Evolutionary conservation across 2,113 vertebrate genomes (phyloP), one percentile per base, ranked within the genome.

Genomic region (Hemibates koningsi): DNA sequence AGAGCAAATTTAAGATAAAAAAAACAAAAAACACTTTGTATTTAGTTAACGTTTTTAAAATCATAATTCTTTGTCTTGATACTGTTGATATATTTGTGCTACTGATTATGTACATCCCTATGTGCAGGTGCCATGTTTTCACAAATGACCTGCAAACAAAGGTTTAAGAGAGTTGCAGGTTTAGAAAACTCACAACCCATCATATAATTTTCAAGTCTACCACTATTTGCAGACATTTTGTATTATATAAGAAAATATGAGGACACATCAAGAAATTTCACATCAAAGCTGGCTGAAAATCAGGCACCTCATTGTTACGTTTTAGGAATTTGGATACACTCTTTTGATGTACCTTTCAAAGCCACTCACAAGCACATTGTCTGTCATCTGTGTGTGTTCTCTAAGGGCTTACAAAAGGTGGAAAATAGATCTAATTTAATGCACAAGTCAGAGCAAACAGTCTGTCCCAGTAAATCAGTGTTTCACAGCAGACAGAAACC

Each of bases 321-420:
- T 94, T 94, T 56, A 95, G 78, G 85, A 91, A 94, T 95, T 91
- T 94, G 85, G 90, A 93, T 92, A 76, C 54, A 81, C 34, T 87
- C 93, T 95, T 94, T 96, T 96, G 95, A 97, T 96, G 96, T 96
- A 71, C 82, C 89, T 91, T 95, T 96, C 95, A 95, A 95, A 96
- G 92, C 84, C 92, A 94, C 80, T 89, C 82, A 88, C 83, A 89
- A 87, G 80, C 83, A 57, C 80, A 83, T 88, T 89, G 86, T 82
- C 88, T 80, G 52, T 89, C 83, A 48, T 87, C 83, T 89, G 68
- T 41, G 36, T 85, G 86, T 88, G 90, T 92, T 94, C 86, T 84
- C 56, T 4, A 52, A 61, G 27, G 63, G 57, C 59, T 81, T 84
- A 89, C 68, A 78, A 88, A 91, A 89, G 82, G 91, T 88, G 84